phyloP scores from a whole-genome alignment of 1,140 invertebrate species.

The Pseudomyrmex pallidus region DNA sequence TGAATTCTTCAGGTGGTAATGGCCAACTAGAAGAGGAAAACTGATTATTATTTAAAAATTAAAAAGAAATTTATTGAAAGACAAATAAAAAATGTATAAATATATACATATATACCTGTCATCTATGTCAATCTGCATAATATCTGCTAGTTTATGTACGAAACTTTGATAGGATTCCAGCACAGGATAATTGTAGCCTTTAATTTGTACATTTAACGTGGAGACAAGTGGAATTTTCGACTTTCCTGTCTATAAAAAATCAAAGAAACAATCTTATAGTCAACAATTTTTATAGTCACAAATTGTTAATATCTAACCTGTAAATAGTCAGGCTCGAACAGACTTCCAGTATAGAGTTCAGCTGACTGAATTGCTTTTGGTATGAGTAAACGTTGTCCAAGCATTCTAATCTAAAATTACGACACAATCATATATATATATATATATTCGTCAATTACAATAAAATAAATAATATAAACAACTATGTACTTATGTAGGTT shows the following conservation, averaged over 20 bases:
- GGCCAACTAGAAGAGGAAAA: slow-evolving; percentile 88
- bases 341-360: slow-evolving; percentile 64
- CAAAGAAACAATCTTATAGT: slow-evolving; percentile 35
- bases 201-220: slow-evolving; percentile 91
- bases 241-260: slow-evolving; percentile 86
- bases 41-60: slow-evolving; percentile 35
- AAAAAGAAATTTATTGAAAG: slow-evolving; percentile 12
- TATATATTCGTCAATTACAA: slow-evolving; percentile 1
- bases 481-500: neutral
- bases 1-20: slow-evolving; percentile 88
- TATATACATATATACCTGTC: slow-evolving; percentile 89
- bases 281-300: neutral
- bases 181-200: slow-evolving; percentile 92
- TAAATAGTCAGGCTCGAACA: slow-evolving; percentile 87
- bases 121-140: slow-evolving; percentile 91
- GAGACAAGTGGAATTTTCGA: slow-evolving; percentile 90
- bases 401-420: slow-evolving; percentile 38
- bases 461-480: slow-evolving; percentile 36
- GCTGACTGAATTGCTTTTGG: slow-evolving; percentile 7
- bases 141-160: slow-evolving; percentile 90
- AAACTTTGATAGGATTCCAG: slow-evolving; percentile 93
- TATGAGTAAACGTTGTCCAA: neutral
- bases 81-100: slow-evolving; percentile 41
- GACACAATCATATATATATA: slow-evolving; percentile 10
- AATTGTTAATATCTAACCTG: slow-evolving; percentile 78